Conservation (phyloP, 1,140 invertebrate genomes). For the Drosophila murphyi region DNA sequence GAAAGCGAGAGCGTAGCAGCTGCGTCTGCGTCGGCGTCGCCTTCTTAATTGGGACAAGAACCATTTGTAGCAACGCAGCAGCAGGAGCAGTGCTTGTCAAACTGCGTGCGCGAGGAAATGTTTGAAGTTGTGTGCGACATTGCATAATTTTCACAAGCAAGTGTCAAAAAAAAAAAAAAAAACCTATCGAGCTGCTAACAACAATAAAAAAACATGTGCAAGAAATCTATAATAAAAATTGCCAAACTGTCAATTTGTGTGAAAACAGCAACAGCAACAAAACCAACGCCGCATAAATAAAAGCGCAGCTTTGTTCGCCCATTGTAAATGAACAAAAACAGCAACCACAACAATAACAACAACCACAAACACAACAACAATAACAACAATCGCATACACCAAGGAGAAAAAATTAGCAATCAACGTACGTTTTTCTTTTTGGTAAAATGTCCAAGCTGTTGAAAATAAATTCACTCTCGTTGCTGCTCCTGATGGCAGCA, state of each 20-base stretch:
- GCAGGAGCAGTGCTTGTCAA: conserved; percentile 40
- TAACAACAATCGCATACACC: conserved; percentile 24
- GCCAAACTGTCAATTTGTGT: conserved; percentile 62
- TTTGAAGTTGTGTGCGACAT: conserved; percentile 42
- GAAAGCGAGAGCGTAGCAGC: conserved; percentile 52
- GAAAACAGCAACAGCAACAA: conserved; percentile 56
- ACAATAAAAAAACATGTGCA: conserved; percentile 60
- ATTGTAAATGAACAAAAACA: conserved; percentile 28
- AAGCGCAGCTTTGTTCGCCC: conserved; percentile 65
- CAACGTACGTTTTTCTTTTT: conserved; percentile 25
- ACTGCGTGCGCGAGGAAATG: conserved; percentile 44
- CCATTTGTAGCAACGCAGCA: conserved; percentile 21
- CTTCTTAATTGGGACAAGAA: conserved; percentile 69
- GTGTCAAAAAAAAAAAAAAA: conserved; percentile 39
- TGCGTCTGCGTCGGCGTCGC: conserved; percentile 7
- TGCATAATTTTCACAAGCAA: conserved; percentile 50
- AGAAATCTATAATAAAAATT: conserved; percentile 62
- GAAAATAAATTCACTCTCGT: conserved; percentile 75
- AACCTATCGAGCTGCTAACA: conserved; percentile 43
- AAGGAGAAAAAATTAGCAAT: conserved; percentile 46
- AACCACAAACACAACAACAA: conserved; percentile 14
- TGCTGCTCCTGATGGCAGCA: conserved; percentile 54
- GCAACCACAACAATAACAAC: conserved; percentile 22
- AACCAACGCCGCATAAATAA: conserved; percentile 41
- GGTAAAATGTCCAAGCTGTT: conserved; percentile 66